Percentiles rank a stretch among this genome's conserved stretches.
Conservation (phyloP, 2,888 invertebrate genomes). For the Hartigia nigra region DNA sequence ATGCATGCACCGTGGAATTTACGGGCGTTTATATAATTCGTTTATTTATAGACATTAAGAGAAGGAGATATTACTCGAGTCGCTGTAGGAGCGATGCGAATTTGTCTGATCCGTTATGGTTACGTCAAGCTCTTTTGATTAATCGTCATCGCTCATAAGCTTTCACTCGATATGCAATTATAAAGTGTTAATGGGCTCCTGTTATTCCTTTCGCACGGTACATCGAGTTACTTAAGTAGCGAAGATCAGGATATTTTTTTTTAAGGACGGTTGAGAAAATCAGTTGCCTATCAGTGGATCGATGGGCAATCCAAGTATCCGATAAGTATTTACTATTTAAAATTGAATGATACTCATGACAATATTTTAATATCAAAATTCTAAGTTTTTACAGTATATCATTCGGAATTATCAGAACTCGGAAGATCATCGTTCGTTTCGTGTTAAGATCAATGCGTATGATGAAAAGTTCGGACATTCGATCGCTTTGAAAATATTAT, state of each 20-base stretch:
- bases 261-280: not conserved
- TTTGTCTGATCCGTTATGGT: conserved; percentile 7
- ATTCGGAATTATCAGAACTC: not conserved
- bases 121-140: conserved; percentile 16
- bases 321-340: not conserved
- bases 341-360: not conserved
- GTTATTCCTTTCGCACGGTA: not conserved
- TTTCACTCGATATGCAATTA: conserved; percentile 21
- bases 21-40: not conserved
- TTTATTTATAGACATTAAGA: not conserved
- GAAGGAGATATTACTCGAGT: conserved; percentile 7
- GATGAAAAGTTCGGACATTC: not conserved
- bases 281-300: not conserved
- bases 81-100: not conserved
- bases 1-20: not conserved
- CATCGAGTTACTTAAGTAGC: not conserved
- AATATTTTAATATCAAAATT: not conserved
- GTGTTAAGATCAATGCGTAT: not conserved
- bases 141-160: conserved; percentile 8
- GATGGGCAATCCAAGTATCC: not conserved
- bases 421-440: not conserved
- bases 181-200: conserved; percentile 12
- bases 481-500: not conserved
- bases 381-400: not conserved
- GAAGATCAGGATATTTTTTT: not conserved